phyloP scores from a whole-genome alignment of 2,113 vertebrate genomes.

The Heterochromis multidens region DNA sequence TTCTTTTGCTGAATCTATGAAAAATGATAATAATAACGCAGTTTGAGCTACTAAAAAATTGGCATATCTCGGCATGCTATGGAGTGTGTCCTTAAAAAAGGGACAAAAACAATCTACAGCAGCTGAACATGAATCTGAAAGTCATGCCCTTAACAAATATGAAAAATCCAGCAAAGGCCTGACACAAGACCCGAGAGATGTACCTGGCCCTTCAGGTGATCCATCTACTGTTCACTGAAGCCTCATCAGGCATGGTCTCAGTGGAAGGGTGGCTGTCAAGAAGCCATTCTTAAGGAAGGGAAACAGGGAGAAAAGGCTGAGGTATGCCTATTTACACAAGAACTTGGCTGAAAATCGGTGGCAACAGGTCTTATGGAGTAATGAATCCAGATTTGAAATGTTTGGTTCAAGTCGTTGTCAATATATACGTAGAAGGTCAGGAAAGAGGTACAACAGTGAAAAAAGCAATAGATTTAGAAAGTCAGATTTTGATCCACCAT shows the following conservation, averaged over 20 bases:
- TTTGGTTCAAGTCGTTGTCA: not conserved
- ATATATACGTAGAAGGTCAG: not conserved
- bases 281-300: not conserved
- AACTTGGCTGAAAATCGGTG: not conserved
- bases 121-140: not conserved
- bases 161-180: not conserved
- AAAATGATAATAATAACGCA: not conserved
- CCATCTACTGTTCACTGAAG: not conserved
- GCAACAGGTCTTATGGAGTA: rapidly evolving
- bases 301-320: not conserved
- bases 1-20: not conserved
- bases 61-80: too few species aligned
- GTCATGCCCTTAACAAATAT: not conserved
- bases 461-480: too few species aligned
- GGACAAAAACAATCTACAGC: not conserved
- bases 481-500: not conserved
- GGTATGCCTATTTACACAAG: not conserved
- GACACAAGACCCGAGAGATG: not conserved
- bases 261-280: not conserved
- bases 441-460: too few species aligned
- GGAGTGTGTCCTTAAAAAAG: too few species aligned
- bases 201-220: too few species aligned
- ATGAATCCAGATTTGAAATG: not conserved
- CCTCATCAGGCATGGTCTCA: not conserved
- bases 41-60: not conserved